Evolutionary conservation across 1,140 invertebrate species (phyloP).

Genomic region (Atta colombica): DNA sequence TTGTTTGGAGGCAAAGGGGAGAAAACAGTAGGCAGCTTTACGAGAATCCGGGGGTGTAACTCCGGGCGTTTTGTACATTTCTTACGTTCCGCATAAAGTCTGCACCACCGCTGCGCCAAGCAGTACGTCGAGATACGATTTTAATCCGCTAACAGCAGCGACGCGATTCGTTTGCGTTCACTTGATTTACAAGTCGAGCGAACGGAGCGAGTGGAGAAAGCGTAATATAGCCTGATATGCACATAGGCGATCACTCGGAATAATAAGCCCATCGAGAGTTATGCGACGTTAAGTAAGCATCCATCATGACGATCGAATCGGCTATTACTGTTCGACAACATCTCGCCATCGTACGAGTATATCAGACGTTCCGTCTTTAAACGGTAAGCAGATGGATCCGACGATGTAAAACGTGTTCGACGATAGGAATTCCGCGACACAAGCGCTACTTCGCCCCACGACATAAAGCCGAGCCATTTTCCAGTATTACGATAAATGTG

Average conservation of each 20-base stretch:
- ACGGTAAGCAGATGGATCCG: constrained; percentile 33
- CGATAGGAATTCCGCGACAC: constrained; percentile 32
- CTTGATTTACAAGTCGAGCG: constrained; percentile 74
- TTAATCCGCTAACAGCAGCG: constrained; percentile 80
- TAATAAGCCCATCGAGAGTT: constrained; percentile 46
- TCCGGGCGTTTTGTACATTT: constrained; percentile 71
- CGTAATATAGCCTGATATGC: neutral
- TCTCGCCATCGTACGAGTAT: constrained; percentile 10
- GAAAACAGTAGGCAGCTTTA: constrained; percentile 78
- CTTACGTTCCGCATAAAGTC: constrained; percentile 72
- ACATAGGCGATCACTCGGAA: neutral
- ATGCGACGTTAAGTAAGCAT: constrained; percentile 65
- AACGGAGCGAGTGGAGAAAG: neutral
- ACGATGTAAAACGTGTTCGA: constrained; percentile 42
- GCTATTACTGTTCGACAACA: constrained; percentile 11
- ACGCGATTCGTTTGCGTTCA: constrained; percentile 78
- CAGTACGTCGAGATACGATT: constrained; percentile 71
- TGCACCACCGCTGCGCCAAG: constrained; percentile 36
- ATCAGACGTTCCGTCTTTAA: constrained; percentile 36
- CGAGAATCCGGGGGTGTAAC: constrained; percentile 76
- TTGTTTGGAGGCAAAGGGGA: constrained; percentile 55
- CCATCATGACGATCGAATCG: constrained; percentile 51
- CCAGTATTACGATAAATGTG: constrained; percentile 34
- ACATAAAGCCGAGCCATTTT: constrained; percentile 38
- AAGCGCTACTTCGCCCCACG: neutral